Evolutionary conservation across 2,888 invertebrate genomes (phyloP).

Genomic region (Opisthograptis luteolata): DNA sequence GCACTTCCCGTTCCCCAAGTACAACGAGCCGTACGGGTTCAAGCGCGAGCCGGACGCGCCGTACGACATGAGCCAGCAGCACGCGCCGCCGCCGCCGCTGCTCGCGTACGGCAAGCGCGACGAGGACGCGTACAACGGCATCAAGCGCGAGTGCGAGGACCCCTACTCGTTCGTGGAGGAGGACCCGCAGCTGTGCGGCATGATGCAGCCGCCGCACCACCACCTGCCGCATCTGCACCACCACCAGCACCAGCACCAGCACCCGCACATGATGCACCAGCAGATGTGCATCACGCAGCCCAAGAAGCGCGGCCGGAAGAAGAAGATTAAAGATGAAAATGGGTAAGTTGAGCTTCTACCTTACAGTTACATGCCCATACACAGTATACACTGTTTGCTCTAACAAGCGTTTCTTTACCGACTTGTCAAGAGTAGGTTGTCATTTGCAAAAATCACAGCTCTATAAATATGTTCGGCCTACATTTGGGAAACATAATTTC

Average conservation of each 20-base stretch:
- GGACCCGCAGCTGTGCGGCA: slow-evolving; percentile 86
- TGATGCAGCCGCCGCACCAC: slow-evolving; percentile 71
- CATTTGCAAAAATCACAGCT: no score
- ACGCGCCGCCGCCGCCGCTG: slow-evolving; percentile 48
- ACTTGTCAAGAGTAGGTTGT: no score
- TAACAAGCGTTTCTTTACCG: no score
- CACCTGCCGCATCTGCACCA: slow-evolving; percentile 59
- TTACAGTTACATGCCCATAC: no score
- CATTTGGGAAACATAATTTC: no score
- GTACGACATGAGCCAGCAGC: slow-evolving; percentile 78
- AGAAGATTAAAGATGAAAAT: slow-evolving; percentile 89
- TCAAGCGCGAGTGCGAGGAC: slow-evolving; percentile 88
- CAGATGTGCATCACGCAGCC: slow-evolving; percentile 84
- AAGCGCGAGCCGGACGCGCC: slow-evolving; percentile 75
- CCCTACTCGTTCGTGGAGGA: slow-evolving; percentile 95
- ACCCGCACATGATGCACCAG: slow-evolving; percentile 69
- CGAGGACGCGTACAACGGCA: slow-evolving; percentile 71
- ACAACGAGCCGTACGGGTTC: slow-evolving; percentile 70
- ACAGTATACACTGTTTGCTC: no score
- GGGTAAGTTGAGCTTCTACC: slow-evolving; percentile 65
- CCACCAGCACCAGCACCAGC: slow-evolving; percentile 68
- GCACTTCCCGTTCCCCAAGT: slow-evolving; percentile 75
- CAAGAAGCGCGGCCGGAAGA: slow-evolving; percentile 94
- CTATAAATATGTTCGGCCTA: no score
- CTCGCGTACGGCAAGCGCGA: slow-evolving; percentile 57